phyloP scores from a whole-genome alignment of 2,797 vertebrate species.

The Taenioides sp. region DNA sequence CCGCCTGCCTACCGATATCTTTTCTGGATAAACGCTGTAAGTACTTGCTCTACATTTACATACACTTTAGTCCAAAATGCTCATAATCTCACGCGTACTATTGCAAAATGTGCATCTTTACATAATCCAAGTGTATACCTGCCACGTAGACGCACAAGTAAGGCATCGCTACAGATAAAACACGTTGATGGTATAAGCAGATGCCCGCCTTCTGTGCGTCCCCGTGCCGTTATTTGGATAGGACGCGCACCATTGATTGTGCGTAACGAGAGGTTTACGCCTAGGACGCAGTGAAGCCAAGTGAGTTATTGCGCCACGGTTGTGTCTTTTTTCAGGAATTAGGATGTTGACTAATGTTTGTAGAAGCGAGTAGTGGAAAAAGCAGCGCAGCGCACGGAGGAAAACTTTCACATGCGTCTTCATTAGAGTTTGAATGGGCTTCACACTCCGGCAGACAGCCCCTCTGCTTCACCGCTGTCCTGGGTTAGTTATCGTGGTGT shows the following conservation, averaged over 20 bases:
- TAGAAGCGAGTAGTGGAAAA: slow-evolving; percentile 39
- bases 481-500: background rate
- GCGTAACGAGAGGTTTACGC: slow-evolving; percentile 22
- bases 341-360: slow-evolving; percentile 38
- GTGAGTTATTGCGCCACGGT: slow-evolving; percentile 57
- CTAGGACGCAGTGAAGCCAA: slow-evolving; percentile 31
- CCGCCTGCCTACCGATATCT: slow-evolving; percentile 27
- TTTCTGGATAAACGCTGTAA: slow-evolving; percentile 47
- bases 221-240: slow-evolving; percentile 50
- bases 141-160: slow-evolving; percentile 68
- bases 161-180: slow-evolving; percentile 47
- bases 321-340: slow-evolving; percentile 37
- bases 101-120: slow-evolving; percentile 41
- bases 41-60: slow-evolving; percentile 21
- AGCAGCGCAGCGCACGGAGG: slow-evolving; percentile 32
- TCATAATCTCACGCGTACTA: background rate
- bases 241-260: slow-evolving; percentile 16
- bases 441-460: background rate
- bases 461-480: background rate
- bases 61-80: background rate
- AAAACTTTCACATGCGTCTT: slow-evolving; percentile 53
- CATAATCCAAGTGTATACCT: slow-evolving; percentile 66
- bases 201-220: slow-evolving; percentile 39
- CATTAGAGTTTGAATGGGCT: slow-evolving; percentile 35
- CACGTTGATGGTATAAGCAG: slow-evolving; percentile 49